Evolutionary conservation across 2,113 vertebrate species (phyloP).

Genomic region (Cepphus grylle): DNA sequence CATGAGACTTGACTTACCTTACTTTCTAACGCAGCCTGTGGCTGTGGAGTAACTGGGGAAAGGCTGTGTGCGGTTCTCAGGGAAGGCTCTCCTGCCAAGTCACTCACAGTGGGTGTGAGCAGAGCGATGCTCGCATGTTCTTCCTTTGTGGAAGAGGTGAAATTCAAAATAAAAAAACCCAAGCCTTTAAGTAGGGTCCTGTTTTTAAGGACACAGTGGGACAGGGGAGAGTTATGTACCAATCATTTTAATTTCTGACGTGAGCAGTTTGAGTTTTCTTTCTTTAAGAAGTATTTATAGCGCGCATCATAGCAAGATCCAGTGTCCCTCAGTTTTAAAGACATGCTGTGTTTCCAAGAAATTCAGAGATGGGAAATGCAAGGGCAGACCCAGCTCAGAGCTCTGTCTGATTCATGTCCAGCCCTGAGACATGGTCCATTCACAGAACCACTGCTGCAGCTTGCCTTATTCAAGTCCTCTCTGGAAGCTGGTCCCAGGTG

Average conservation of each 20-base stretch:
- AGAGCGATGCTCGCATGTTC: rapidly evolving
- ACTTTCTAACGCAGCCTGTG: not conserved
- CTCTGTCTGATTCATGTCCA: not conserved
- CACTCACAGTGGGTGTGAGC: rapidly evolving
- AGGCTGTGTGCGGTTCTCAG: not conserved
- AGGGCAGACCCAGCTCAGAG: not conserved
- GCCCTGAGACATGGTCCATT: not conserved
- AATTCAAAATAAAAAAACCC: not conserved
- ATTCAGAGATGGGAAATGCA: not conserved
- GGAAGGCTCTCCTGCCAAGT: not conserved
- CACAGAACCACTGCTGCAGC: not conserved
- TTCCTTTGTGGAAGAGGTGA: not conserved
- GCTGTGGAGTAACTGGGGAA: not conserved
- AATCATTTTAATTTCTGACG: not conserved
- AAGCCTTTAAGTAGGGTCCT: not conserved
- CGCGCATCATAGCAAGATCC: not conserved
- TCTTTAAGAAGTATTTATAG: not conserved
- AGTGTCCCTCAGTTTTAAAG: not conserved
- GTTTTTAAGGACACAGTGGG: not conserved
- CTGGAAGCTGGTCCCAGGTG: not conserved
- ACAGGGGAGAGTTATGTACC: not conserved
- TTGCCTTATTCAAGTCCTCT: not conserved
- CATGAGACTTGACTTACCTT: not conserved
- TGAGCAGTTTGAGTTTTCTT: not conserved
- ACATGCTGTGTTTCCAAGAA: not conserved